A percentile compares a stretch with the other conserved stretches of the same genome.
These are phyloP conservation scores for Ciconia boyciana DNA, from an alignment of 2,113 vertebrate species.

Conservation along the genomic window DNA sequence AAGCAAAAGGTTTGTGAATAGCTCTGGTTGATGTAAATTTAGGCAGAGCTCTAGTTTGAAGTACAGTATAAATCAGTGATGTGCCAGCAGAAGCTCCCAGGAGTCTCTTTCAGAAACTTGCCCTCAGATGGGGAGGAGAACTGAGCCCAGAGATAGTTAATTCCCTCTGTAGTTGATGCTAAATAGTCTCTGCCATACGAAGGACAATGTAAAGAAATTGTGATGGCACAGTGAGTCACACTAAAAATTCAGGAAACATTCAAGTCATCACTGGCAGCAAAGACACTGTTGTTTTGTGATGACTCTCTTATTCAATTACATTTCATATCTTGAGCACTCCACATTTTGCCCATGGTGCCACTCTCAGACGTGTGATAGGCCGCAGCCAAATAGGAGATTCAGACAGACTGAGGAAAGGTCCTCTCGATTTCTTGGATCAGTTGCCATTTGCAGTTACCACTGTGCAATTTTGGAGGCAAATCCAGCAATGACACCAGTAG, in stretches of 20 bases:
- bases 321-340: not conserved
- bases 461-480: not conserved
- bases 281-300: not conserved
- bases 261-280: not conserved
- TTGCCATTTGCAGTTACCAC: not conserved
- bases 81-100: not conserved
- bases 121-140: not conserved
- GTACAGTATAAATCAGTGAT: not conserved
- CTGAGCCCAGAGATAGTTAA: not conserved
- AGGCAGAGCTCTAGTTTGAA: not conserved
- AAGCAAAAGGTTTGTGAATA: not conserved
- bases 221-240: not conserved
- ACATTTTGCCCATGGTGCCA: not conserved
- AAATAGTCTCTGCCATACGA: not conserved
- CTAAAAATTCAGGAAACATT: not conserved
- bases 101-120: not conserved
- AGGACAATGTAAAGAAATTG: not conserved
- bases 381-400: not conserved
- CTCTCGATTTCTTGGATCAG: not conserved
- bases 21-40: not conserved
- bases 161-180: not conserved
- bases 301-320: not conserved
- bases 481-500: accelerated
- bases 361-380: not conserved
- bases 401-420: not conserved